Base-by-base conservation (phyloP, 92 coral and sea anemone genomes). In the Palythoa heliodiscus region DNA sequence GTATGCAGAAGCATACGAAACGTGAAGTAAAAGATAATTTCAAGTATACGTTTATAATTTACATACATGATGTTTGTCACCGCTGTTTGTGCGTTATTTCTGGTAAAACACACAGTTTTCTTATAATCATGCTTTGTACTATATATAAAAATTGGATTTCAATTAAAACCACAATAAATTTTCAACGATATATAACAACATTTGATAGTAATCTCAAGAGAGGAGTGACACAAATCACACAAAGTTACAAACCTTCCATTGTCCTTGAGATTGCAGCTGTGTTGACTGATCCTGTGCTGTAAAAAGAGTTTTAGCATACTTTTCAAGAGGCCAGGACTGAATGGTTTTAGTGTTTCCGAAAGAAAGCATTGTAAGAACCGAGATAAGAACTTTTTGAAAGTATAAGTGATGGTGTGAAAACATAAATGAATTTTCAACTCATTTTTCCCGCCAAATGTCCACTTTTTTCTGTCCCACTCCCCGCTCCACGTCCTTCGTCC, bases 251-350 rank as follows among this genome's bases (percentile, higher is more conserved):
- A 80, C 84, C 84, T 80, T 80, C 84, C 84, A 80, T 13, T 80
- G 73, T 66, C 74, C 84, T 66, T 64, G 91, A 10, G 74, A 39
- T 79, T 63, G 89, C 81, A 52, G 69, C 37, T 61, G 88, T 74
- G 35, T 57, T 84, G 55, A 29, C 39, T 83, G 82, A 29, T 70
- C 85, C 50, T 75, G 82, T 70, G 43, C 43, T 52, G 83, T 39
- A 2, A 71, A 60, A 20, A 96, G 78, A 83, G 88, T 91, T 77
- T 91, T 96, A 29, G 99, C 96, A 86, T 92, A 96, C 73, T 89
- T 92, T 37, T 94, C 99, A 52, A 96, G 77, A 75, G 91, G 92
- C 98, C 98, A 96, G 20, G 98, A 96, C 43, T 84, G 91, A 25
- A 79, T 87, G 15, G 76, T 63, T 75, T 17, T 82, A 14, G 86